Conservation (phyloP, 2,888 invertebrate genomes). For the Pharmacophagus antenor region DNA sequence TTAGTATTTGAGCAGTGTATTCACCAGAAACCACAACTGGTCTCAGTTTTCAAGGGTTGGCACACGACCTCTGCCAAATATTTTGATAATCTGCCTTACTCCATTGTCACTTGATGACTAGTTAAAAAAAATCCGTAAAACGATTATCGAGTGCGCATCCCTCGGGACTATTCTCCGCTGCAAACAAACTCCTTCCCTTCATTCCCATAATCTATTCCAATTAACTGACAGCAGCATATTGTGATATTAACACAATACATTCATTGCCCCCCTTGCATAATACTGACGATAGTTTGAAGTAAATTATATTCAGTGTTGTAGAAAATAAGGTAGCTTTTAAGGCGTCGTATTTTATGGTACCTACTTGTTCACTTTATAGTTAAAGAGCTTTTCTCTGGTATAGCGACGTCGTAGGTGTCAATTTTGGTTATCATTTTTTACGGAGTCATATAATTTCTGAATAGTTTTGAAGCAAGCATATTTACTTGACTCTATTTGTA, state of each 20-base stretch:
- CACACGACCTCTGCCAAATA: conserved; percentile 74
- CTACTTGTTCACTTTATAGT: conserved; percentile 29
- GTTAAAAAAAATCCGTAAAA: conserved; percentile 71
- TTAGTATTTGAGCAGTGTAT: conserved; percentile 19
- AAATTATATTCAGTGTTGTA: background rate
- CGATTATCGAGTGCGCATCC: conserved; percentile 55
- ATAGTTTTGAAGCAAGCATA: background rate
- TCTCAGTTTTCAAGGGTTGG: conserved; percentile 59
- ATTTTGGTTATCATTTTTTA: conserved; percentile 29
- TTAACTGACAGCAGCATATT: conserved; percentile 81
- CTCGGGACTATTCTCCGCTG: conserved; percentile 60
- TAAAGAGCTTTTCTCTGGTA: conserved; percentile 28
- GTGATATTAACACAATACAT: conserved; percentile 77
- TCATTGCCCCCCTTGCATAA: conserved; percentile 48
- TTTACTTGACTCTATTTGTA: background rate
- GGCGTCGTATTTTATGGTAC: background rate
- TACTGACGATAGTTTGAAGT: background rate
- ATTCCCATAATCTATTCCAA: conserved; percentile 82
- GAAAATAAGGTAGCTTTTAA: background rate
- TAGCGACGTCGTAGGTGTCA: conserved; percentile 27
- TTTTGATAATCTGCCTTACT: conserved; percentile 73
- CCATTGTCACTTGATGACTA: conserved; percentile 76
- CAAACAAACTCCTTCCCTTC: conserved; percentile 63
- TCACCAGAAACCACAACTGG: conserved; percentile 48
- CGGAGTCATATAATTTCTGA: conserved; percentile 9